Base-by-base conservation (phyloP, 1,140 invertebrate genomes). In the Bombus pyrosoma region DNA sequence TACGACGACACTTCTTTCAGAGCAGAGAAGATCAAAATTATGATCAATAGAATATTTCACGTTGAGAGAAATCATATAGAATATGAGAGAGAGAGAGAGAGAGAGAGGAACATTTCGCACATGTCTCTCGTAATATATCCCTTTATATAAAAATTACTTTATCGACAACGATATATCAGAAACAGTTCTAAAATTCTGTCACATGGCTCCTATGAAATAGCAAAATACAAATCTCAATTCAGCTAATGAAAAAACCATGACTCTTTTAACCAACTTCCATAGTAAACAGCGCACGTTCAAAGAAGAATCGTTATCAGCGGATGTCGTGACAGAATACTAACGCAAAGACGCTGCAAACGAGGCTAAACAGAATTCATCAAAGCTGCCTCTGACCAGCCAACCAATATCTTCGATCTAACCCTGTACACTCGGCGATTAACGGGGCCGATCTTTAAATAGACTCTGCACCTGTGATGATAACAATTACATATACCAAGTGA, bases 381-480 rank as follows among this genome's bases (percentile, higher is more conserved):
- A 78, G 25, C 57, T n/a, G 37, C 73, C n/a, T 64, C 76, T 78
- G 76, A 78, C 57, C 59, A 43, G 15, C 43, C 73, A 32, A 53
- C 59, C 75, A 59, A 18, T 41, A 59, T 64, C 59, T 78, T 64
- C 57, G 22, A 78, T 64, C 76, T 78, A 41, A 43, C 59, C 57
- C 37, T 64, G n/a, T 53, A 41, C 78, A 80, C 66, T 47, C 25
- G 78, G 3, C 78, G 64, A 81, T 32, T 59, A 72, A 72, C 47
- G 43, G 28, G 47, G 34, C 64, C 47, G 28, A 81, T 53, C 68
- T 57, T 81, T 72, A 81, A 81, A 81, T 72, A 81, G 78, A 68
- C 41, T 43, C 32, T 34, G 41, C 78, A 81, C 68, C 79, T 81
- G 37, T 76, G 71, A 80, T 47, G 76, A 87, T 81, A 83, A 87